phyloP scores from a whole-genome alignment of 2,113 vertebrate species.

The Myocastor coypus region DNA sequence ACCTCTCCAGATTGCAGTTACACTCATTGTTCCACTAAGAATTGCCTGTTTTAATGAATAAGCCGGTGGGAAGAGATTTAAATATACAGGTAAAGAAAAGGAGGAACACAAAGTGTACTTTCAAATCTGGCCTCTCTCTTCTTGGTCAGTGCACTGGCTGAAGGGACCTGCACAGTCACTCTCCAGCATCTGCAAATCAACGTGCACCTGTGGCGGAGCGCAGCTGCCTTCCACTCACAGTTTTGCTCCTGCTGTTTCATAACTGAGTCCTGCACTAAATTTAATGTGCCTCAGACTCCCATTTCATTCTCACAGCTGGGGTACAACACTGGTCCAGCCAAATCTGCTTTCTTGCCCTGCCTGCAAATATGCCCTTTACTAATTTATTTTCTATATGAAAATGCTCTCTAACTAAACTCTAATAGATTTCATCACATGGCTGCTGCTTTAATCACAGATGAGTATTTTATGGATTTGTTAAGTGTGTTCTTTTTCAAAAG shows the following conservation, averaged over 20 bases:
- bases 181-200: constrained; percentile 78
- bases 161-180: neutral
- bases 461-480: constrained; percentile 78
- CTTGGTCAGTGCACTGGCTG: neutral
- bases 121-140: neutral
- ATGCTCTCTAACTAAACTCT: constrained; percentile 72
- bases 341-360: constrained; percentile 76
- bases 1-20: neutral
- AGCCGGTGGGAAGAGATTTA: constrained; percentile 23
- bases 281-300: constrained; percentile 77
- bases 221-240: constrained; percentile 17
- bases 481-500: constrained; percentile 78
- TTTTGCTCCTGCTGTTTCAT: constrained; percentile 75
- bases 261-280: constrained; percentile 73
- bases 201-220: constrained; percentile 61
- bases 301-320: constrained; percentile 81
- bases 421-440: constrained; percentile 77
- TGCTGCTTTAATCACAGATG: constrained; percentile 77
- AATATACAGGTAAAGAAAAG: neutral
- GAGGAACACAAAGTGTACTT: neutral
- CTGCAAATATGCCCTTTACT: constrained; percentile 74
- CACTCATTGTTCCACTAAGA: constrained; percentile 33
- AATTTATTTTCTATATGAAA: constrained; percentile 81
- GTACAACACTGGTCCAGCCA: constrained; percentile 67
- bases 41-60: neutral